Percentiles rank a stretch among this genome's conserved stretches.
Evolutionary conservation across 2,888 invertebrate species (phyloP).

Genomic region (Drosophila pseudotalamancana): DNA sequence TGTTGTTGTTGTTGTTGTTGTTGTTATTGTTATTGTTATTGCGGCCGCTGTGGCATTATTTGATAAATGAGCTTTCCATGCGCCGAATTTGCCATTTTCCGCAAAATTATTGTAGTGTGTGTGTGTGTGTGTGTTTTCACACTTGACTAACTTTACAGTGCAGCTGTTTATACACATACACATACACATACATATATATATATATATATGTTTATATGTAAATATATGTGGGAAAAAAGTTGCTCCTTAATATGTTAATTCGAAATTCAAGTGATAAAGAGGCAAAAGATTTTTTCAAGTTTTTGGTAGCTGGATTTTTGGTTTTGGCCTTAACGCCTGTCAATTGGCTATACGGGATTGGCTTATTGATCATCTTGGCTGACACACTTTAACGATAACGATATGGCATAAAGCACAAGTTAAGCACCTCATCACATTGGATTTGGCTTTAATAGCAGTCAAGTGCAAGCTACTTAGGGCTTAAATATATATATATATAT

Average conservation of each 20-base stretch:
- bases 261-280: conserved; percentile 37
- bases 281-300: conserved; percentile 25
- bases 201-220: conserved; percentile 8
- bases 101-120: conserved; percentile 41
- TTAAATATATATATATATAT: neutral
- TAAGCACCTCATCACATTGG: conserved; percentile 46
- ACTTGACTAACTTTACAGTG: conserved; percentile 58
- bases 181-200: neutral
- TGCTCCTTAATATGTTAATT: conserved; percentile 43
- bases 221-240: conserved; percentile 13
- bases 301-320: neutral
- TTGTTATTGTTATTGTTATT: conserved; percentile 30
- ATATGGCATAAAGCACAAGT: conserved; percentile 32
- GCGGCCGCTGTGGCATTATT: conserved; percentile 55
- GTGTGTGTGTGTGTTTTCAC: conserved; percentile 41
- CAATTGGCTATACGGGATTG: conserved; percentile 58
- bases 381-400: conserved; percentile 55
- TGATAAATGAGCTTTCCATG: conserved; percentile 78
- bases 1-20: conserved; percentile 10
- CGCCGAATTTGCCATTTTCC: conserved; percentile 54
- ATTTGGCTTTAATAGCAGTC: conserved; percentile 49
- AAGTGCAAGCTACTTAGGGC: too few species aligned
- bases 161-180: conserved; percentile 17
- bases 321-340: conserved; percentile 32
- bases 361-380: conserved; percentile 75